phyloP scores from a whole-genome alignment of 2,888 invertebrate genomes.

The Drosophila buzzatii region DNA sequence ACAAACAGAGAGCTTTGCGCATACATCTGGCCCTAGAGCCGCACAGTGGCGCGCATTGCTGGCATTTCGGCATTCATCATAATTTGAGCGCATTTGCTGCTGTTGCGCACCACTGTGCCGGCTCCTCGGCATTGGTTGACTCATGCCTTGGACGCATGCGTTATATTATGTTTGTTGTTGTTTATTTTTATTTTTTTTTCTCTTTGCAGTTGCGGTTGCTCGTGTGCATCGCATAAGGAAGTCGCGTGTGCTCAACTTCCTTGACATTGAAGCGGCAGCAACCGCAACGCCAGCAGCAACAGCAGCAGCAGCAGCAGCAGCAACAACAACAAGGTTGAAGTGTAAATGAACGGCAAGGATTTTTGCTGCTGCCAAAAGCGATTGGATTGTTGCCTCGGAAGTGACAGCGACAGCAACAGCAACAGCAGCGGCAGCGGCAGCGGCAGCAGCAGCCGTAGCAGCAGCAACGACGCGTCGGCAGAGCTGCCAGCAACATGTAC shows the following conservation, averaged over 20 bases:
- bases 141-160: constrained; percentile 36
- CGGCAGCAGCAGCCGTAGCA: constrained; percentile 34
- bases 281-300: constrained; percentile 17
- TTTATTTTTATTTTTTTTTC: constrained; percentile 14
- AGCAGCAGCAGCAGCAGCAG: constrained; percentile 9
- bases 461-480: constrained; percentile 14
- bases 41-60: constrained; percentile 37
- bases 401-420: constrained; percentile 55
- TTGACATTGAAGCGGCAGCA: constrained; percentile 70
- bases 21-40: constrained; percentile 21
- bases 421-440: constrained; percentile 3
- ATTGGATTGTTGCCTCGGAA: constrained; percentile 63
- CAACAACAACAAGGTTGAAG: constrained; percentile 27
- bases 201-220: constrained; percentile 29
- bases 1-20: constrained; percentile 18
- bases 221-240: constrained; percentile 70
- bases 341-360: constrained; percentile 66
- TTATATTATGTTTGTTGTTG: constrained; percentile 22
- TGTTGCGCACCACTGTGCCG: constrained; percentile 28
- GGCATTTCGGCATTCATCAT: neutral
- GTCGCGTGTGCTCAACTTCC: constrained; percentile 71
- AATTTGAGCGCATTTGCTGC: constrained; percentile 7
- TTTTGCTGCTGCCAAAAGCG: constrained; percentile 59
- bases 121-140: constrained; percentile 41
- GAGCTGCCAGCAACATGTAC: constrained; percentile 33